phyloP scores from a whole-genome alignment of 2,888 invertebrate genomes.

The Enchytraeus crypticus region DNA sequence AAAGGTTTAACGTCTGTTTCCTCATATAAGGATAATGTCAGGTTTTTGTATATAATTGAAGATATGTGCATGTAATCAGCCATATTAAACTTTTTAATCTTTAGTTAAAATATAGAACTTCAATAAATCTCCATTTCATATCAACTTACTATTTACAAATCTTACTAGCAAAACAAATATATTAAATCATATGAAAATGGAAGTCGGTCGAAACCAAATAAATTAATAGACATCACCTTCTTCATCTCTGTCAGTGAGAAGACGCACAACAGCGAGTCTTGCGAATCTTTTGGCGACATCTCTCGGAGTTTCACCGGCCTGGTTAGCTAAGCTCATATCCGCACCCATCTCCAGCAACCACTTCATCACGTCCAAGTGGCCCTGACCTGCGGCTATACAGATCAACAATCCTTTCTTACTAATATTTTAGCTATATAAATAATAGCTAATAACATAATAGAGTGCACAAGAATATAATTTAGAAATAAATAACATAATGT shows the following conservation, averaged over 20 bases:
- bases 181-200: no score
- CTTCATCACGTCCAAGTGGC: slow-evolving; percentile 45
- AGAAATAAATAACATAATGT: not conserved
- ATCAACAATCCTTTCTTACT: not conserved
- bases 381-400: slow-evolving; percentile 46
- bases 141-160: no score
- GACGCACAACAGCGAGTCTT: slow-evolving; percentile 45
- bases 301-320: slow-evolving; percentile 44
- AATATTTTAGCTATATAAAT: not conserved
- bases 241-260: slow-evolving; percentile 27
- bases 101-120: no score
- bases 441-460: not conserved
- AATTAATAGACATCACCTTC: not conserved
- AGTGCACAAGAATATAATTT: not conserved
- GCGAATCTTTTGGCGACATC: slow-evolving; percentile 47
- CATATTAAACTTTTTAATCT: no score
- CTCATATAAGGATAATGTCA: no score
- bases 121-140: no score
- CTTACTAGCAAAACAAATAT: no score
- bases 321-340: slow-evolving; percentile 42
- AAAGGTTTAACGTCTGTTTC: no score
- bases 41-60: no score
- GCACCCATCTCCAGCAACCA: slow-evolving; percentile 50
- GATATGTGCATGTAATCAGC: no score
- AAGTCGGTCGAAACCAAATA: not conserved